Evolutionary conservation across 2,797 vertebrate species (phyloP), one percentile per base, ranked within the genome.

Genomic region (Danio aesculapii): DNA sequence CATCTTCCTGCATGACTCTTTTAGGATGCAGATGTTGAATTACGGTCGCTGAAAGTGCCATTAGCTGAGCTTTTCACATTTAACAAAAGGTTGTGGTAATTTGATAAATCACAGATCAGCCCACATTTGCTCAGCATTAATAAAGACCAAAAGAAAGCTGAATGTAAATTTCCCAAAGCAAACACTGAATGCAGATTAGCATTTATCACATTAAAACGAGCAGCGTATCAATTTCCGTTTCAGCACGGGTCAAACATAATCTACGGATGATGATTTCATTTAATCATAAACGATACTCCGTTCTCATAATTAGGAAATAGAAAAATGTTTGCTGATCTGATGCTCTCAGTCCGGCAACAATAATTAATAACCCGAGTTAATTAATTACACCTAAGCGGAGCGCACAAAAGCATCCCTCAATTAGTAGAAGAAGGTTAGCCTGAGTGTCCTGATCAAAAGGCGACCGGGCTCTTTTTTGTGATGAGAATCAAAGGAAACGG

Each of bases 381-480:
- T 84, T 68, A 81, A 84, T 84, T 77, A 84, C 63, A 79, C 70
- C 61, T 77, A 63, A 62, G 30, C 67, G 66, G 61, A 67, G 73
- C 14, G n/a, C 67, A 72, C 52, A 81, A 30, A 76, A 79, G 68
- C 68, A 4, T 50, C 9, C 9, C 77, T 62, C 47, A 21, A 79
- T 79, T 63, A 69, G 46, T 0, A 9, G 5, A 47, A 63, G 68
- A 44, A 61, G 61, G 59, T 5, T 47, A 69, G 63, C 47, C 8
- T 13, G 41, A 57, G 50, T 49, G 66, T 81, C 57, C 55, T 47
- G 69, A 66, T 68, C 52, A 84, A 77, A 81, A 74, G 41, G 69
- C 63, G 74, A 68, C 47, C 13, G 19, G 62, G n/a, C 50, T 70
- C 66, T 55, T 58, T 58, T 78, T 79, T 30, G 30, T 83, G 74